Evolutionary conservation across 2,797 vertebrate genomes (phyloP), one percentile per base, ranked within the genome.

Genomic region (Chaetophractus vellerosus): DNA sequence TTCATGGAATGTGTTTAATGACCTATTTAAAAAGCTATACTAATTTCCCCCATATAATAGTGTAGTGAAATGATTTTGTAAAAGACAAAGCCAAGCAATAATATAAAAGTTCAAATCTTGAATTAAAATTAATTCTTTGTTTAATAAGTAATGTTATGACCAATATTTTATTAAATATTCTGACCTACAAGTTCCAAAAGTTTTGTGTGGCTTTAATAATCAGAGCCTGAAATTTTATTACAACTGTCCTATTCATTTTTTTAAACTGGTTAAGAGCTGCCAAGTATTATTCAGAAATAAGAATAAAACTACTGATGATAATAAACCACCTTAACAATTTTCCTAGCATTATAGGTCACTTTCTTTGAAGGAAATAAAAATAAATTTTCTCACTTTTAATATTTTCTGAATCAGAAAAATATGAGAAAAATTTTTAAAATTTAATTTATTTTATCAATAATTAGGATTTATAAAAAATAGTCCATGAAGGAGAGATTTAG

Each of bases 31-130:
- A 97, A 97, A 97, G 41, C 88, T 85, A 90, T 72, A 96, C 93
- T 95, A 97, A 97, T 97, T 96, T 97, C 97, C 96, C 97, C 96
- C 96, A 96, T 98, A 82, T 98, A 98, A 90, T 9, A 66, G 76
- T 81, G 52, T 76, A 89, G 90, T 93, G 88, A 96, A 96, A 97
- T 97, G 80, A 50, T 93, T 97, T 92, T 96, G 90, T 81, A 92
- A 90, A 75, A 97, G 75, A 96, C 91, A 95, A 94, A 97, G 93
- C 48, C 95, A 97, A 91, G 93, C 84, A 96, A 93, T 97, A 98
- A 96, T 36, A 0, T 96, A 79, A 97, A 97, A 97, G 96, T 98
- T 98, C 97, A 98, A 98, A 97, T 95, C 96, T 83, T 93, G 94
- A 97, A 97, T 97, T 94, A 95, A 96, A 98, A 97, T 96, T 93